Evolutionary conservation across 2,113 vertebrate species (phyloP), one percentile per base, ranked within the genome.

Genomic region (Gorsachius goisagi): DNA sequence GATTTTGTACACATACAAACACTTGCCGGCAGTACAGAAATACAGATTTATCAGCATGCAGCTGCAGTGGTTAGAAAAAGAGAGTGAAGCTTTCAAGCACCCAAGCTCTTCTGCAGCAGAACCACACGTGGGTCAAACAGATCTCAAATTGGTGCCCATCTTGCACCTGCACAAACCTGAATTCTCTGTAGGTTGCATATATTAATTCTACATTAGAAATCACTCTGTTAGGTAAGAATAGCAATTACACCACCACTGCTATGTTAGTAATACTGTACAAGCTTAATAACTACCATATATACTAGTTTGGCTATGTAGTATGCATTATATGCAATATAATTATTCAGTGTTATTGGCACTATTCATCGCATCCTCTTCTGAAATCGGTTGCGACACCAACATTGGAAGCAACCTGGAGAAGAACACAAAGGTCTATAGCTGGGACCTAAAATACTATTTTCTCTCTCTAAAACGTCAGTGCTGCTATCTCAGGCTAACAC

Each of bases 11-110:
- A 58, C 2, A 4, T 93, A 93, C 86, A 84, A 94, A 78, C 62
- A 45, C 39, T 74, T 23, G 1, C 47, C 83, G 85, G 86, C 69
- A 68, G 30, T 64, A 84, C 52, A 72, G 79, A 28, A 53, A 72
- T 74, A 67, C 59, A 77, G 59, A 90, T 89, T 76, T 87, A 85
- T 95, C 92, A 89, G 80, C 92, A n/a, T 44, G 66, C 69, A 82
- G 77, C 74, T 75, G 80, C 81, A 91, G 84, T 33, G 15, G 49
- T 89, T 95, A 79, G 66, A 45, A 81, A 79, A 79, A 64, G n/a
- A 30, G 16, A 66, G 35, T 22, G 87, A 95, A 92, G 77, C 79
- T 95, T 94, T 90, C 72, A 86, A 80, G 67, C 82, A 85, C 53
- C 33, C 58, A 37, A 64, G n/a, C 76, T 77, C 18, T 69, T 66